phyloP scores from a whole-genome alignment of 2,888 invertebrate genomes.

The Psococerastis gibbosa region DNA sequence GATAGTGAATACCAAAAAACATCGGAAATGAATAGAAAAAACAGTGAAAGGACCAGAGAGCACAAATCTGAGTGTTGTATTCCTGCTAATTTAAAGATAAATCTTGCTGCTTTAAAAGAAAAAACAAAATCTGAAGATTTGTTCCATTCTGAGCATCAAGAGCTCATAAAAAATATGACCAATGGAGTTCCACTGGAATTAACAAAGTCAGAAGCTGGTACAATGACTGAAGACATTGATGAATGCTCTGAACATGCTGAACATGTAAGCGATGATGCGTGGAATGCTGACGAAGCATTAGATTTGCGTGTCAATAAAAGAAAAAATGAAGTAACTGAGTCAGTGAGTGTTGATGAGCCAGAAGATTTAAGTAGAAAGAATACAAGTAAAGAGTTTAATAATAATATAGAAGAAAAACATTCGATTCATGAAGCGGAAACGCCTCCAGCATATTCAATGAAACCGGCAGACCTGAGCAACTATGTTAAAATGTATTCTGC shows the following conservation, averaged over 20 bases:
- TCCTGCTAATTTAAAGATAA: conserved; percentile 55
- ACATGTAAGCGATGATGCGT: conserved; percentile 9
- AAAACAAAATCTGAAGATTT: conserved; percentile 26
- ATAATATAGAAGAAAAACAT: conserved; percentile 16
- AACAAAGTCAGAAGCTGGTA: conserved; percentile 7
- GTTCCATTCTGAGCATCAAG: conserved; percentile 7
- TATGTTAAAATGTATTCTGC: conserved; percentile 5
- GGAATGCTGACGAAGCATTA: conserved; percentile 10
- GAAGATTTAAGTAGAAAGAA: conserved; percentile 29
- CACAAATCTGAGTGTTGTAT: conserved; percentile 18
- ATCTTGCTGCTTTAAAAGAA: conserved; percentile 67
- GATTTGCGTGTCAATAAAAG: conserved; percentile 16
- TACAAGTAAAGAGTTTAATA: conserved; percentile 23
- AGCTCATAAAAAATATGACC: not conserved
- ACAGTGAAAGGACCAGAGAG: conserved; percentile 20
- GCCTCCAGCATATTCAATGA: not conserved
- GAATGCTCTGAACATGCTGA: conserved; percentile 3
- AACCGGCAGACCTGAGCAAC: not conserved
- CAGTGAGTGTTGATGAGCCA: conserved; percentile 23
- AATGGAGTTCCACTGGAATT: conserved; percentile 10
- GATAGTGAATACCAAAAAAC: conserved; percentile 30
- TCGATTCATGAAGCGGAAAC: not conserved
- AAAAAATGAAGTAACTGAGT: conserved; percentile 18
- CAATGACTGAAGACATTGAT: conserved; percentile 4
- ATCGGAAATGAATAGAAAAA: conserved; percentile 27